Evolutionary conservation across 1,140 invertebrate genomes (phyloP), one percentile per base, ranked within the genome.

Genomic region (Lucilia sericata): DNA sequence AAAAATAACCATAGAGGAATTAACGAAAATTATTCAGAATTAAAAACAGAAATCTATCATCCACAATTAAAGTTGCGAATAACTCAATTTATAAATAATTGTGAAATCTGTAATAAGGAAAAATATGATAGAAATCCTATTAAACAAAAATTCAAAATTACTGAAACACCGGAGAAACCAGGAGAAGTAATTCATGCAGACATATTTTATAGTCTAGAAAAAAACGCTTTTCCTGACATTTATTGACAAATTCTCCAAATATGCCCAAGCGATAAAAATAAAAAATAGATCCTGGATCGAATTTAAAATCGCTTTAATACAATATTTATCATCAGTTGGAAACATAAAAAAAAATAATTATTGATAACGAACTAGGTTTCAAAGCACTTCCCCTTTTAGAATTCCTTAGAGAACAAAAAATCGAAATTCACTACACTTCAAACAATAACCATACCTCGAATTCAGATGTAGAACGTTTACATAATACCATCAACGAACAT

Each of bases 1-100:
- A 84, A 17, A 25, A 85, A 85, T 55, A 85, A 85, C 17, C 84
- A 83, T 65, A 70, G 80, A 17, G 60, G 80, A 30, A 85, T 85
- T 21, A 36, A 76, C 60, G 70, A 84, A 75, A 84, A 55, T 34
- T 25, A 34, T 51, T 13, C 65, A 17, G 55, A 85, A 13, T 30
- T 84, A 42, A 82, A 74, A 82, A 17, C 47, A 7, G 21, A 82
- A 82, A n/a, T 49, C n/a, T 84, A 82, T 74, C 55, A 82, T 51
- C 84, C 84, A n/a, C 19, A 55, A 30, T 17, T 85, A 34, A 82
- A 60, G 30, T 17, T 60, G 10, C 81, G 70, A 42, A 83, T 84
- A 17, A 74, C 19, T 7, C 4, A 74, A 25, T 30, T 60, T 19
- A 84, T 84, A 17, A 84, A 84, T 49, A 82, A 84, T 55, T 84